Evolutionary conservation across 2,797 vertebrate genomes (phyloP), one percentile per base, ranked within the genome.

Genomic region (Tinamus major): DNA sequence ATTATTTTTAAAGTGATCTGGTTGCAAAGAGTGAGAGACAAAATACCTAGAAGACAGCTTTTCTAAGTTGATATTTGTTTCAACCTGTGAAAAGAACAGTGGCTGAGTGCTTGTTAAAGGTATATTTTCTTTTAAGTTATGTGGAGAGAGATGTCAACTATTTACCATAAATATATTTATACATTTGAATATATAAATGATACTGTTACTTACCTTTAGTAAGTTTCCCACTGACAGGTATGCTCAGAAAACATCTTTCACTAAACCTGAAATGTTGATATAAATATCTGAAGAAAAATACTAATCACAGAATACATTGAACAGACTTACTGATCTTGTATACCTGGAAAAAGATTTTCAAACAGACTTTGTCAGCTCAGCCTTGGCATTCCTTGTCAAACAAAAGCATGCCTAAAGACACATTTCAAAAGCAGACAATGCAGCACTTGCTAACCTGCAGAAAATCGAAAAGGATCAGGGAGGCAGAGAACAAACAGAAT

Each of bases 231-330:
- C 97, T 98, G 98, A 98, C 98, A 98, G 98, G 96, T 97, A 96
- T 98, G 96, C 96, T 97, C 96, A 91, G 97, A 97, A 97, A 98
- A 98, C 98, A 98, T 98, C 98, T 98, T 97, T 98, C 98, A 97
- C 92, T 93, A 97, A 98, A 97, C 98, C 98, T 98, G 98, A 98
- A 98, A 98, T 98, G 98, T 98, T 99, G 98, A 98, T 98, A 98
- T 98, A 98, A 98, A 98, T 98, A 99, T 99, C 98, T 99, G 98
- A 99, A 98, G 97, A 98, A 98, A 98, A 98, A 98, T 98, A 98
- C 98, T 99, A 99, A 99, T 99, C 98, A 99, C 98, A 99, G 98
- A 98, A 98, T 98, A 98, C 98, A 98, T 98, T 98, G 98, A 98
- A 98, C 98, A 98, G 98, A 97, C 98, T 98, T 98, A 98, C 98